phyloP scores from a whole-genome alignment of 2,113 vertebrate species.

The Orthonyx spaldingii region DNA sequence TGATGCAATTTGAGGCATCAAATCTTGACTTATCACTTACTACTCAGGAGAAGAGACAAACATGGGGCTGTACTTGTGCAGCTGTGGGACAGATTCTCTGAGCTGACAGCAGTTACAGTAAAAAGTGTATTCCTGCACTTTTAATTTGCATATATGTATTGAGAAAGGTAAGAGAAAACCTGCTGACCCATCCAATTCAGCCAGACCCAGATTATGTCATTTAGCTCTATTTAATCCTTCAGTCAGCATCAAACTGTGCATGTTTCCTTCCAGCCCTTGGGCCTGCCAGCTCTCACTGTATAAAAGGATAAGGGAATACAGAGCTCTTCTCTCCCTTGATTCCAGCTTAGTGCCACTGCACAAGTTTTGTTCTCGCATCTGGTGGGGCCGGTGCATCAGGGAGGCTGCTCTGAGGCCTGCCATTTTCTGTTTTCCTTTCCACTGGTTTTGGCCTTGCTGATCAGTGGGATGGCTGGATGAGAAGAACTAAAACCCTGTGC shows the following conservation, averaged over 20 bases:
- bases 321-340: no score
- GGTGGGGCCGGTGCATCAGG: rapidly evolving
- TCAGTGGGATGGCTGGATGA: background rate
- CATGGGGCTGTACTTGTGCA: background rate
- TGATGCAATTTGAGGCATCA: background rate
- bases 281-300: rapidly evolving
- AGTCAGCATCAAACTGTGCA: background rate
- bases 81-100: rapidly evolving
- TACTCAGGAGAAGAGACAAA: background rate
- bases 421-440: background rate
- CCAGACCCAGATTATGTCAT: background rate
- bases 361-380: rapidly evolving
- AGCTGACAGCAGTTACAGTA: background rate
- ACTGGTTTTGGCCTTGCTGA: background rate
- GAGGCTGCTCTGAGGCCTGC: no score
- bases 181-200: background rate
- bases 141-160: background rate
- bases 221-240: background rate
- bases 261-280: rapidly evolving
- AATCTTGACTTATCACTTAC: background rate
- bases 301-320: background rate
- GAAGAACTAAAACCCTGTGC: background rate
- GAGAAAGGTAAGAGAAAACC: background rate
- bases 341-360: background rate
- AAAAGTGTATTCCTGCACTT: background rate